Percentiles rank a stretch among this genome's conserved stretches.
Evolutionary conservation across 2,113 vertebrate species (phyloP).

Genomic region (Lanius ludovicianus): DNA sequence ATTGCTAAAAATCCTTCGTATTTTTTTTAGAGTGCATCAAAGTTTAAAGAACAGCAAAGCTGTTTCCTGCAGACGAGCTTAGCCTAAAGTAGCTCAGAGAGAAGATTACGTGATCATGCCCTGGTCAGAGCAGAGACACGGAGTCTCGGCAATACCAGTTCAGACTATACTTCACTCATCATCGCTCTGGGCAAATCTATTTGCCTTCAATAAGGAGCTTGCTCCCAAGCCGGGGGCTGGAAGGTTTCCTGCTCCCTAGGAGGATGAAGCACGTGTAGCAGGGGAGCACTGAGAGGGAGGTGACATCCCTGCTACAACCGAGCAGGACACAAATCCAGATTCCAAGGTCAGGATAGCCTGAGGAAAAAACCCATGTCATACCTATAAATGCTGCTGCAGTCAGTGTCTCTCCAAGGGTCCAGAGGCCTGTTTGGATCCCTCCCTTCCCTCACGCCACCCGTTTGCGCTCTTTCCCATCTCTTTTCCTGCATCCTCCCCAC

Average conservation of each 20-base stretch:
- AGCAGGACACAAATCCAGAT: not conserved
- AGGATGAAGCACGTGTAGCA: not conserved
- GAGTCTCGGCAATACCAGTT: slow-evolving; percentile 77
- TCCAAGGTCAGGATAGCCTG: not conserved
- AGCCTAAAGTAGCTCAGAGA: slow-evolving; percentile 76
- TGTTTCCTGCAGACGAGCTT: not conserved
- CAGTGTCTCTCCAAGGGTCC: not conserved
- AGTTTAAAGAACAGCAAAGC: not conserved
- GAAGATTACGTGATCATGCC: slow-evolving; percentile 80
- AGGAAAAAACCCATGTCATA: fast-evolving
- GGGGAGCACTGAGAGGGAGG: not conserved
- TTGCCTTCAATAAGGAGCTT: not conserved
- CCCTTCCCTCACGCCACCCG: not conserved
- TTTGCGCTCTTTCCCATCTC: not conserved
- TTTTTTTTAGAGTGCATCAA: not conserved
- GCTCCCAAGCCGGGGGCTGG: not conserved
- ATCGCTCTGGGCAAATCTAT: slow-evolving; percentile 33
- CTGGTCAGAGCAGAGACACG: slow-evolving; percentile 76
- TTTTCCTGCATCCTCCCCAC: not conserved
- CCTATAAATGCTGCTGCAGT: not conserved
- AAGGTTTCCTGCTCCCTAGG: not conserved
- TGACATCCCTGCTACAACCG: fast-evolving
- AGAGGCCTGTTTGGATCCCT: not conserved
- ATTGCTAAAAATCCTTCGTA: fast-evolving
- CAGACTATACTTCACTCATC: slow-evolving; percentile 81